Base-by-base conservation (phyloP, 2,888 invertebrate species). In the Erebia epiphron region DNA sequence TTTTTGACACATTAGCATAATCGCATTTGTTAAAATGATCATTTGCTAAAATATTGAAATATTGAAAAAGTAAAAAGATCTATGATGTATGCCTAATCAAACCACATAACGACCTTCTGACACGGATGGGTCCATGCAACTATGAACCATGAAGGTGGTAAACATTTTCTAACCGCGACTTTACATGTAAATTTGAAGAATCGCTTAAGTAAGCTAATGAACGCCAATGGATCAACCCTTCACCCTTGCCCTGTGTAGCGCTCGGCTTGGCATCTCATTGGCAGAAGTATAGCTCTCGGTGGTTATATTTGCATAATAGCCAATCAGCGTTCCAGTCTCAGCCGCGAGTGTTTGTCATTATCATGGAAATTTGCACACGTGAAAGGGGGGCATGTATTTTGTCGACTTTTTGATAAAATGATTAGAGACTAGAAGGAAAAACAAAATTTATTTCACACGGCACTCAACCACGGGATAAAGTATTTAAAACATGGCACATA, bases 281-380 rank as follows among this genome's bases (percentile, higher is more conserved):
- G 71, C 68, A 71, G 72, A 60, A 67, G 68, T 52, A 64, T 69
- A 67, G 70, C 70, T 61, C 71, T 68, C 68, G 68, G 73, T 64
- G 71, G 74, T 73, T 71, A 71, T 75, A 81, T 82, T 81, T 81
- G 77, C 82, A 81, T 82, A 81, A 82, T 79, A 80, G 80, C 82
- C 82, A 82, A 82, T 82, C 82, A 79, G 79, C 73, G 70, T 63
- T 71, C 75, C 75, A 77, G 76, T 77, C 78, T 76, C 74, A 74
- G 76, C 64, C 76, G 77, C 72, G 72, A 69, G 71, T 75, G 71
- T 77, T 77, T 73, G 76, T 74, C 73, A 75, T 80, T 78, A 75
- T 66, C 73, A 76, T 78, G 72, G 74, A 75, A 72, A 64, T 72
- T 70, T 68, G 57, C 77, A 70, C 75, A 65, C 54, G 41, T 68